Base-by-base conservation (phyloP, 2,797 vertebrate species). In the Buceros bicornis region DNA sequence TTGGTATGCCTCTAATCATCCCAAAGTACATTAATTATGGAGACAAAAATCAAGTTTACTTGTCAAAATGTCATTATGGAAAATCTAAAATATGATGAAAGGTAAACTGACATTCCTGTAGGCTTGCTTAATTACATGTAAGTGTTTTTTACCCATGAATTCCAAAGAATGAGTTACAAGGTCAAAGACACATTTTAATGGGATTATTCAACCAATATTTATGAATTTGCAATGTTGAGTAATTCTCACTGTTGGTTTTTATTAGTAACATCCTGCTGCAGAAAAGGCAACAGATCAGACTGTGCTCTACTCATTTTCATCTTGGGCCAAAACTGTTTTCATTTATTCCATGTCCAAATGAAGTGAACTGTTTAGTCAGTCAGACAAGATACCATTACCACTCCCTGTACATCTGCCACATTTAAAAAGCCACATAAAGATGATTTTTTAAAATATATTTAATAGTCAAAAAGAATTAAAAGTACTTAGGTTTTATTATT, bases 11-110 rank as follows among this genome's bases (percentile, higher is more conserved):
- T 92, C 91, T 94, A 90, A 83, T 87, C 53, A 83, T 51, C 72
- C 42, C 16, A 72, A 82, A 85, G 26, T 13, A 5, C 21, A 61
- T 88, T 91, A 86, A 87, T 78, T 91, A 78, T 25, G 28, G 51
- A 93, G 43, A 94, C 11, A 89, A 96, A 91, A 95, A 94, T 72
- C 82, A 88, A 81, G 29, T 51, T 88, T 78, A 67, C 69, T 65
- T 93, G 76, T 72, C 87, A 93, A 66, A 93, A 86, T 51, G 47
- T 71, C 54, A 91, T 76, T 85, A 92, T 18, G 47, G 79, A 92
- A 91, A 94, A 76, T 57, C 29, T 57, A 86, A 92, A 94, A 67
- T 51, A 84, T 10, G 33, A 83, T 72, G 47, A 91, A 89, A 96
- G 58, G 73, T 92, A 58, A 43, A 82, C 19, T 78, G 72, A 81